Conservation (phyloP, 2,888 invertebrate species). For the Phanerotoma sp. region DNA sequence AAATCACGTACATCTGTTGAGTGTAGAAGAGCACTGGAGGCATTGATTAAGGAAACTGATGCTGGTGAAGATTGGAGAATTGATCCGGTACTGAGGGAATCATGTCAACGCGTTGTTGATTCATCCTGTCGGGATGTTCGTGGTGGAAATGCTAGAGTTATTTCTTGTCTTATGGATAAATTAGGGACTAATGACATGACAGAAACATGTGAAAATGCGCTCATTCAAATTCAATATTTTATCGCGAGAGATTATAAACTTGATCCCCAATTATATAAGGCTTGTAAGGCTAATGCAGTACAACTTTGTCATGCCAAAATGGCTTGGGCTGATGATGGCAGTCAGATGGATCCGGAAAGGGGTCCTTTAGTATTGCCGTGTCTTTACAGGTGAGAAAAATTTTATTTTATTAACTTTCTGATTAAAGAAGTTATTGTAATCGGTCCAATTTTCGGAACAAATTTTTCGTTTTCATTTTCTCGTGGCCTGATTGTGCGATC, state of each 20-base stretch:
- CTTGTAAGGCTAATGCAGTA: slow-evolving; percentile 85
- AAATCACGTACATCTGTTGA: slow-evolving; percentile 68
- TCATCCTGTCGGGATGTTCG: slow-evolving; percentile 70
- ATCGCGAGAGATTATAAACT: slow-evolving; percentile 92
- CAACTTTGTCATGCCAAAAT: slow-evolving; percentile 77
- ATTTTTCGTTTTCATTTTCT: too few species aligned
- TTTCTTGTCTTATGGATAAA: slow-evolving; percentile 93
- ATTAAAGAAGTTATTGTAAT: too few species aligned
- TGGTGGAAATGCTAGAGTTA: slow-evolving; percentile 78
- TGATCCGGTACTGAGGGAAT: slow-evolving; percentile 84
- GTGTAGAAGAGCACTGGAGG: slow-evolving; percentile 79
- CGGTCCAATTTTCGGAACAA: too few species aligned
- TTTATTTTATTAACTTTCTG: too few species aligned
- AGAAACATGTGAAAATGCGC: slow-evolving; percentile 83
- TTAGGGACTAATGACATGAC: slow-evolving; percentile 83
- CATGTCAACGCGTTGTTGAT: slow-evolving; percentile 84
- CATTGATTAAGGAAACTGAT: slow-evolving; percentile 82
- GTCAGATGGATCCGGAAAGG: slow-evolving; percentile 72
- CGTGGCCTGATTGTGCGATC: too few species aligned
- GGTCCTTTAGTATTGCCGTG: slow-evolving; percentile 88
- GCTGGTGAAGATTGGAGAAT: slow-evolving; percentile 95
- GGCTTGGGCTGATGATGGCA: slow-evolving; percentile 72
- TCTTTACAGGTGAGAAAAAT: slow-evolving; percentile 77
- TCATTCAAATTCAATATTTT: slow-evolving; percentile 97
- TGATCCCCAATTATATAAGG: slow-evolving; percentile 84